A percentile compares a stretch with the other conserved stretches of the same genome.
These are phyloP conservation scores for Dolichopus griseipennis DNA, from an alignment of 2,888 invertebrate genomes.

Conservation along the genomic window DNA sequence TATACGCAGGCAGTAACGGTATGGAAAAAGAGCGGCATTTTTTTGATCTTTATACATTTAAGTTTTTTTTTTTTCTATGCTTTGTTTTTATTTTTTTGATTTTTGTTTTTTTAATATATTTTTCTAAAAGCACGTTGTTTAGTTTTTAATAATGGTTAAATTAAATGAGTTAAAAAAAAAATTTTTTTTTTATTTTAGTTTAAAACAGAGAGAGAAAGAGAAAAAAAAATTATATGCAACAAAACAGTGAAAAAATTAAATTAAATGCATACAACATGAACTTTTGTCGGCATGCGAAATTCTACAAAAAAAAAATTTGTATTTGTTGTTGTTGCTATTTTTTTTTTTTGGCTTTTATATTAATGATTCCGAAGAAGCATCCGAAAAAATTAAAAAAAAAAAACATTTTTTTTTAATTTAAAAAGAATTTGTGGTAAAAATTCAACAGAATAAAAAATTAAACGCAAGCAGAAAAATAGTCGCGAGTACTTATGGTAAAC, in stretches of 20 bases:
- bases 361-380: conserved; percentile 1
- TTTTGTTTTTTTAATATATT: neutral
- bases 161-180: neutral
- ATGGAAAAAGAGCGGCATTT: neutral
- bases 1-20: neutral
- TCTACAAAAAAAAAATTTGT: neutral
- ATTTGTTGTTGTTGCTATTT: too few species aligned
- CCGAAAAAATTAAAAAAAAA: neutral
- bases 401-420: too few species aligned
- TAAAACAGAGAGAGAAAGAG: neutral
- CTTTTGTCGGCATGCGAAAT: conserved; percentile 6
- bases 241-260: neutral
- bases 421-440: too few species aligned
- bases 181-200: neutral
- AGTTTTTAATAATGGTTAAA: conserved; percentile 6
- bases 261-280: conserved; percentile 6
- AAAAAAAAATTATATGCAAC: neutral
- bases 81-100: neutral
- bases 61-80: neutral
- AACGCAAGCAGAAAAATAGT: neutral
- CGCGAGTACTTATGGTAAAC: neutral
- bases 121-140: neutral
- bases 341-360: neutral
- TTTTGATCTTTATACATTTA: neutral
- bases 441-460: neutral